Base-by-base conservation (phyloP, 2,797 vertebrate genomes). In the Lacerta agilis region DNA sequence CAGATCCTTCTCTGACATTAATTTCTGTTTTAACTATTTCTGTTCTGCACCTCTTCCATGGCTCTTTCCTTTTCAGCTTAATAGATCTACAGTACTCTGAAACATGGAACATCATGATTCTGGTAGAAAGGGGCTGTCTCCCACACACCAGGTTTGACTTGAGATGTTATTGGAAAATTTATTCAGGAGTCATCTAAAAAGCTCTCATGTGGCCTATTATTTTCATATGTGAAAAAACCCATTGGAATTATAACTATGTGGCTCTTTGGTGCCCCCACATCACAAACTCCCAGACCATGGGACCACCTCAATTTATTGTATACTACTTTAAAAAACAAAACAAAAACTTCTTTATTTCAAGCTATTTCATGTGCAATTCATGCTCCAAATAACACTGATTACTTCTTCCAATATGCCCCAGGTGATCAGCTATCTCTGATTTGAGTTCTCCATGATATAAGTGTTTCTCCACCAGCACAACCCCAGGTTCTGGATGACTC, bases 241-340 rank as follows among this genome's bases (percentile, higher is more conserved):
- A 11, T 49, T 36, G 33, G 69, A 73, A 72, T 83, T 55, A 83
- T 83, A 72, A 83, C 69, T 82, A 4, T 73, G 33, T 2, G 8
- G 69, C 45, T 83, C 33, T 36, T 83, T 45, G 72, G 43, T 83
- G 71, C 43, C 83, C 38, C 64, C 67, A 71, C n/a, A 55, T 20
- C 45, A 55, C 43, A 73, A 49, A 33, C 45, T 33, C 20, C 69
- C 82, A 72, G 72, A 72, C 49, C 67, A 71, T 72, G 49, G 67
- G 82, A 73, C 82, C 82, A 73, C 82, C 82, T 83, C 27, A 25
- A 69, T 20, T 83, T 55, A 83, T 71, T 83, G 49, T 38, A 72
- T 55, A 36, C 11, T 83, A 11, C 33, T 20, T 3, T 20, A 25
- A n/a, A n/a, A 43, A 69, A n/a, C 25, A 43, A 43, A 43, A 43